Percentiles rank a stretch among this genome's conserved stretches.
Conservation (phyloP, 2,888 invertebrate genomes). For the Scotopteryx bipunctaria region DNA sequence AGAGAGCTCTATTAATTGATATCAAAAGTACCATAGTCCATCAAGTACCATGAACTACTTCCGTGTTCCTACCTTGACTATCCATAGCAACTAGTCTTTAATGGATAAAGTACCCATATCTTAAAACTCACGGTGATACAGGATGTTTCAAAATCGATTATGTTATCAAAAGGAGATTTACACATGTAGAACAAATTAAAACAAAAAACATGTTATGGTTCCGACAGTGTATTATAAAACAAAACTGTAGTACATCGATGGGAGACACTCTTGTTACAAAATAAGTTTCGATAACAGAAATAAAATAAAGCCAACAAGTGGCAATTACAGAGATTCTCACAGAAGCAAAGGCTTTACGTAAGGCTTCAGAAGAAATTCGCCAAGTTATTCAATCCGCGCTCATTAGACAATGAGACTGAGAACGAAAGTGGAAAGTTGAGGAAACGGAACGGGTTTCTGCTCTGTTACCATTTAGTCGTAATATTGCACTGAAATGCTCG, state of each 20-base stretch:
- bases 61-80: slow-evolving; percentile 41
- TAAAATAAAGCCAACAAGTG: slow-evolving; percentile 60
- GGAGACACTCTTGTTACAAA: slow-evolving; percentile 65
- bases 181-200: not conserved
- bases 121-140: no score
- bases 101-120: slow-evolving; percentile 1
- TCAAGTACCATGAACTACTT: slow-evolving; percentile 51
- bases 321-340: slow-evolving; percentile 75
- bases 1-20: slow-evolving; percentile 59
- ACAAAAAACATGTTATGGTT: slow-evolving; percentile 7
- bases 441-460: slow-evolving; percentile 59
- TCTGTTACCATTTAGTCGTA: slow-evolving; percentile 51
- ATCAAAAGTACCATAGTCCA: slow-evolving; percentile 47
- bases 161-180: no score
- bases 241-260: slow-evolving; percentile 36
- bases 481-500: slow-evolving; percentile 35
- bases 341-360: slow-evolving; percentile 66
- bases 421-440: slow-evolving; percentile 81
- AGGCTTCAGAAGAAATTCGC: slow-evolving; percentile 72
- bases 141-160: no score
- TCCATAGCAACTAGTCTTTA: not conserved
- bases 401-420: slow-evolving; percentile 77
- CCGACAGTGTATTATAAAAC: slow-evolving; percentile 10
- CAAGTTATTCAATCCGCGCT: slow-evolving; percentile 74
- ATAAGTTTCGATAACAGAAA: slow-evolving; percentile 66